These are phyloP conservation scores for Sesamia nonagrioides DNA, from an alignment of 1,140 invertebrate species.

Conservation along the genomic window DNA sequence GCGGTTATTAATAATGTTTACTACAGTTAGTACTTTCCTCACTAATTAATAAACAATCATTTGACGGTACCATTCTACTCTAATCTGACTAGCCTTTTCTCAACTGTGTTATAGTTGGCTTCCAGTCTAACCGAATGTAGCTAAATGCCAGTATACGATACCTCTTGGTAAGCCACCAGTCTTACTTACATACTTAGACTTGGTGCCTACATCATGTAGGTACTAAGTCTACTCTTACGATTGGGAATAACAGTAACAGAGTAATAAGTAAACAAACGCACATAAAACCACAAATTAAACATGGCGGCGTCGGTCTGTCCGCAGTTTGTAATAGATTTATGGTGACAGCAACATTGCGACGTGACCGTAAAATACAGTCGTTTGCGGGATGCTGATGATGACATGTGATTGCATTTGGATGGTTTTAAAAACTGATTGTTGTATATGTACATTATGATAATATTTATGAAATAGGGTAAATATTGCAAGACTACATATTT, in stretches of 20 bases:
- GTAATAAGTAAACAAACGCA: slow-evolving; percentile 34
- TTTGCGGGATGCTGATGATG: slow-evolving; percentile 61
- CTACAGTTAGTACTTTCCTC: no score
- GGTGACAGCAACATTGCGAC: slow-evolving; percentile 55
- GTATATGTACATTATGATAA: background rate
- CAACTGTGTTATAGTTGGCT: no score
- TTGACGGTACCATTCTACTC: no score
- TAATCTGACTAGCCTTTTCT: no score
- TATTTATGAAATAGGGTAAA: no score
- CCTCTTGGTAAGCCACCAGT: no score
- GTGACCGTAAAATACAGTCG: slow-evolving; percentile 58
- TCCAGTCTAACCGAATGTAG: no score
- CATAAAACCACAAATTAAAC: slow-evolving; percentile 54
- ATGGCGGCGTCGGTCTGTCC: slow-evolving; percentile 45
- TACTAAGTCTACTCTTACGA: no score
- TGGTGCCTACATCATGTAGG: background rate
- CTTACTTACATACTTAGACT: background rate
- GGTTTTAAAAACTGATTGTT: slow-evolving; percentile 13
- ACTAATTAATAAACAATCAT: no score
- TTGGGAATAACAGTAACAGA: background rate
- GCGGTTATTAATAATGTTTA: no score
- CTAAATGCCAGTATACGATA: no score
- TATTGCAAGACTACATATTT: background rate
- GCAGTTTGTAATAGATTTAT: slow-evolving; percentile 66
- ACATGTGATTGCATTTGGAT: slow-evolving; percentile 54